Conservation (phyloP, 2,113 vertebrate species). For the Callorhinus ursinus region DNA sequence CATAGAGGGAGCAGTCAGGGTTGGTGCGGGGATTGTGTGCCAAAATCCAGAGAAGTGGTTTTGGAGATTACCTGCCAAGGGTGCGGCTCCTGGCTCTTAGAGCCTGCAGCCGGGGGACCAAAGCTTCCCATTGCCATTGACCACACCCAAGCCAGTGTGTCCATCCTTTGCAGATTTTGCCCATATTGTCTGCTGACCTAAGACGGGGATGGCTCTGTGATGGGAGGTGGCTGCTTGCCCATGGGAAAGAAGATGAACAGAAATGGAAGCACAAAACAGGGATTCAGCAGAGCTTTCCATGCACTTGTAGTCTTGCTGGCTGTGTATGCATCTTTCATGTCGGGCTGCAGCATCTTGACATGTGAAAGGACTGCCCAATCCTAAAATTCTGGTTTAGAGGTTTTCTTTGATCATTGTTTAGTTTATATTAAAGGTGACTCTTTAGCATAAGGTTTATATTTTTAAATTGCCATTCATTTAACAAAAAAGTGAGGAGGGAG, state of each 20-base stretch:
- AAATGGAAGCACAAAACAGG: background rate
- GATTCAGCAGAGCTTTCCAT: background rate
- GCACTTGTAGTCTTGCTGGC: background rate
- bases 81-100: background rate
- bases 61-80: background rate
- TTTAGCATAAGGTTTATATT: background rate
- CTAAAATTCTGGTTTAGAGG: background rate
- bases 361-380: background rate
- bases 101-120: background rate
- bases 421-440: constrained; percentile 24
- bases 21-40: background rate
- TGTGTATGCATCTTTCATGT: background rate
- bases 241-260: constrained; percentile 35
- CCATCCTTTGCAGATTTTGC: constrained; percentile 45
- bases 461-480: background rate
- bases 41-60: background rate
- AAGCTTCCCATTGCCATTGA: background rate
- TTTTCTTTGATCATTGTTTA: background rate
- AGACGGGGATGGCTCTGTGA: background rate
- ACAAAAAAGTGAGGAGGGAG: background rate
- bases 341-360: background rate
- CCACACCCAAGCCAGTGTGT: constrained; percentile 67
- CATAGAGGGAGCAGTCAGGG: background rate
- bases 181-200: constrained; percentile 61
- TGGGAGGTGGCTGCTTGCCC: constrained; percentile 35